Base-by-base conservation (phyloP, 2,797 vertebrate genomes). In the Bucorvus abyssinicus region DNA sequence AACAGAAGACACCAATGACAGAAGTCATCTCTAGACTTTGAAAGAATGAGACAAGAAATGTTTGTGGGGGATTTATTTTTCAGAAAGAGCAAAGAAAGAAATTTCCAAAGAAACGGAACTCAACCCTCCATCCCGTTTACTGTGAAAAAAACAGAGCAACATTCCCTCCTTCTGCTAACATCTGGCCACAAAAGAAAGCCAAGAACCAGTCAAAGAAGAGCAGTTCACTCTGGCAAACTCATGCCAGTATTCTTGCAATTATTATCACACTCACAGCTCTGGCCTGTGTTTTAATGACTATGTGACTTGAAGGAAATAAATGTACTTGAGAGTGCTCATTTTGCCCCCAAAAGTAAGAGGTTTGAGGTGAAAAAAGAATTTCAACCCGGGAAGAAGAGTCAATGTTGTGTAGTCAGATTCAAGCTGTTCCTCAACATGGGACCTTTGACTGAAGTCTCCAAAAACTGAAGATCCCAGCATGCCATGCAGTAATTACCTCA, bases 181-280 rank as follows among this genome's bases (percentile, higher is more conserved):
- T 92, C 81, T 95, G 93, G 76, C 34, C 70, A 52, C 32, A 89
- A 88, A 88, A 78, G 36, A 71, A 90, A 90, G 73, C 81, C 91
- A 96, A 96, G 71, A 82, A 74, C 10, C 32, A 89, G 65, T 64
- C 40, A 89, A 79, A 94, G 87, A 86, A 71, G 21, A 89, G 23
- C 24, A 88, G n/a, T 45, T 95, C 49, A 56, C 34, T 83, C 49
- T 75, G 63, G 24, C 21, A 96, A 87, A 50, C 4, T 32, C 10
- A 49, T 44, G 27, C 42, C 69, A 77, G 12, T 44, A 56, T 74
- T 93, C 15, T 59, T 92, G 40, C 32, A 70, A 82, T 49, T 49
- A 16, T 26, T 81, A 22, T 63, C 40, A 22, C 53, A 16, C 9
- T 34, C 29, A 40, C 11, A 45, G 16, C 23, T 77, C 52, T 70